These are phyloP conservation scores for Bostrychus sinensis DNA, from an alignment of 2,113 vertebrate species.

Conservation along the genomic window DNA sequence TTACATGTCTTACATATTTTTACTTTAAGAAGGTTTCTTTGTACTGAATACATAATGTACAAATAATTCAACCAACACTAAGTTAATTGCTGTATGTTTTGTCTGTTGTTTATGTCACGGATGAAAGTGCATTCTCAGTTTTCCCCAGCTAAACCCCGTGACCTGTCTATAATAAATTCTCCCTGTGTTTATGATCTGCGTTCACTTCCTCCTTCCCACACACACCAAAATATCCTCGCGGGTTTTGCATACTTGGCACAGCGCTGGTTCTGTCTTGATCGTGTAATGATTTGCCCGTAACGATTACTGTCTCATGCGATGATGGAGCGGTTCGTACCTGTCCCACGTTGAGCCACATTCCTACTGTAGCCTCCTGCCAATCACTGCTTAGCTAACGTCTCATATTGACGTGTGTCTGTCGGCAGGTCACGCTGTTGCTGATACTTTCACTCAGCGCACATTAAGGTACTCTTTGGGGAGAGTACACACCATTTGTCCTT, in stretches of 20 bases:
- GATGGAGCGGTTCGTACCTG: constrained; percentile 55
- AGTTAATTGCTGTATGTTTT: not conserved
- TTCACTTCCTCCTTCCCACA: constrained; percentile 7
- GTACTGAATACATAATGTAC: too few species aligned
- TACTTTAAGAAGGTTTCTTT: too few species aligned
- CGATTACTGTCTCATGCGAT: constrained; percentile 51
- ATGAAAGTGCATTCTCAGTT: constrained; percentile 13
- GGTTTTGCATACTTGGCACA: constrained; percentile 43
- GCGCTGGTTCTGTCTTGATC: constrained; percentile 38
- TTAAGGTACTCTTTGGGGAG: not conserved
- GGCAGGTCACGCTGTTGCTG: constrained; percentile 4
- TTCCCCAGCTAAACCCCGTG: constrained; percentile 2
- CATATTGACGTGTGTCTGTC: constrained; percentile 26
- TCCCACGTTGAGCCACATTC: constrained; percentile 56
- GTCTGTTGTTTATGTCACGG: constrained; percentile 1
- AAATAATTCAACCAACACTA: not conserved
- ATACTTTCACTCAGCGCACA: constrained; percentile 19
- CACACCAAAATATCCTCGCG: not conserved
- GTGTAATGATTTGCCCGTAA: constrained; percentile 72
- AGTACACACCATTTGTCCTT: not conserved
- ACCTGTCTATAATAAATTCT: constrained; percentile 14
- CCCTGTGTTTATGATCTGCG: constrained; percentile 8
- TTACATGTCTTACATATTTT: too few species aligned
- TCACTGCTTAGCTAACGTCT: constrained; percentile 38
- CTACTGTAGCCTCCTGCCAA: constrained; percentile 56